Conservation (phyloP, 2,888 invertebrate species). For the Drosophila neutralis region DNA sequence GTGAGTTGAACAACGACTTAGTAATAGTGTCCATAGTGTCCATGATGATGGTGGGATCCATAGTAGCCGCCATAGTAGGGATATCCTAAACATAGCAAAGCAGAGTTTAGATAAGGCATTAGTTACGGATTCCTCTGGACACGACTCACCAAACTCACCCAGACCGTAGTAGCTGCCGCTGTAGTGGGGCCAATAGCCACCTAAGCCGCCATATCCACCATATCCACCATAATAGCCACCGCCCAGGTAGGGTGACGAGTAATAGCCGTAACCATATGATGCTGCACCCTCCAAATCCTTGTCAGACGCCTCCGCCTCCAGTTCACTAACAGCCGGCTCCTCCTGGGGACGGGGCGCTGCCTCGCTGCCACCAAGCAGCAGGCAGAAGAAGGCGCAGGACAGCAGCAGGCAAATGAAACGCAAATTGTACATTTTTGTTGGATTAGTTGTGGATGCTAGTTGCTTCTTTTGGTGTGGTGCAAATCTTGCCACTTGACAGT, state of each 20-base stretch:
- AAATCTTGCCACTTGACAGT: slow-evolving; percentile 73
- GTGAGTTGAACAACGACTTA: slow-evolving; percentile 40
- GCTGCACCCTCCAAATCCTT: slow-evolving; percentile 82
- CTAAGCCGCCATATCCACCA: slow-evolving; percentile 63
- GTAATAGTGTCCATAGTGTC: slow-evolving; percentile 81
- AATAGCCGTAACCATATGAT: slow-evolving; percentile 83
- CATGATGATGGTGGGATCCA: slow-evolving; percentile 71
- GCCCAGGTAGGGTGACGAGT: slow-evolving; percentile 79
- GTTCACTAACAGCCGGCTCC: slow-evolving; percentile 60
- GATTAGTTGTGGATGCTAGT: slow-evolving; percentile 15
- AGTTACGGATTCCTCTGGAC: fast-evolving
- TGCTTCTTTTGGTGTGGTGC: slow-evolving; percentile 28
- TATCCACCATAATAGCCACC: slow-evolving; percentile 70
- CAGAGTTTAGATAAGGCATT: neutral
- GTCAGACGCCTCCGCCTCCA: slow-evolving; percentile 73
- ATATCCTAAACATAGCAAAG: slow-evolving; percentile 47
- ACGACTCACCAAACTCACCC: slow-evolving; percentile 63
- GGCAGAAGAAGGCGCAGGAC: slow-evolving; percentile 49
- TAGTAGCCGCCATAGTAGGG: slow-evolving; percentile 81
- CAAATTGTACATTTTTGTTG: slow-evolving; percentile 66
- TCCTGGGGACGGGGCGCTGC: slow-evolving; percentile 74
- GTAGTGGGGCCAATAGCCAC: slow-evolving; percentile 74
- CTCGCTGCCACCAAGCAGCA: slow-evolving; percentile 44
- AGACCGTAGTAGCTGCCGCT: slow-evolving; percentile 74
- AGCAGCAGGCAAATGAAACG: slow-evolving; percentile 57